Evolutionary conservation across 2,797 vertebrate species (phyloP).

Genomic region (Tympanoctomys barrerae): DNA sequence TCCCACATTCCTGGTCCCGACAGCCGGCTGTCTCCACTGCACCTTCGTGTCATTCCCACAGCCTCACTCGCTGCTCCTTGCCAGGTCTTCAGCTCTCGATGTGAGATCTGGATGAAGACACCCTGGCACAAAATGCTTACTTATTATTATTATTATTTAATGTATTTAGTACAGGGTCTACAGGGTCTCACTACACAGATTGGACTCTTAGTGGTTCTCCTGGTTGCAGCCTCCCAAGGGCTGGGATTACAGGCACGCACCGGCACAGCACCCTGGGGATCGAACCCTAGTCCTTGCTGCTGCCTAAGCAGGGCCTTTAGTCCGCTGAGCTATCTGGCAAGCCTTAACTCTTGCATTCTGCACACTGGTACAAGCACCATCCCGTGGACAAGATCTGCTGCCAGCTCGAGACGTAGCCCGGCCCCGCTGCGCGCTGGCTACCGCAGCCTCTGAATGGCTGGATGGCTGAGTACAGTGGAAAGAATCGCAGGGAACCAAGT

Average conservation of each 20-base stretch:
- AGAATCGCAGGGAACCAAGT: not conserved
- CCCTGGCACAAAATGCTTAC: not conserved
- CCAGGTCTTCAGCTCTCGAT: not conserved
- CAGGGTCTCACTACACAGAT: too few species aligned
- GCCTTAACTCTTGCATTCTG: not conserved
- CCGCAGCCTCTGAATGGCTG: not conserved
- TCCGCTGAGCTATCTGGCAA: too few species aligned
- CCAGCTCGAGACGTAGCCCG: not conserved
- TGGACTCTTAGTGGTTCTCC: too few species aligned
- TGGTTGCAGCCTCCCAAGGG: too few species aligned
- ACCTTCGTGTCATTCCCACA: not conserved
- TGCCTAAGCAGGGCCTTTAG: too few species aligned
- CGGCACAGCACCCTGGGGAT: too few species aligned
- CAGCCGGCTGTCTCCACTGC: not conserved
- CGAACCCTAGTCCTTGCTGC: too few species aligned
- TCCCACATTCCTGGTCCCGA: not conserved
- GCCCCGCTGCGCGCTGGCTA: not conserved
- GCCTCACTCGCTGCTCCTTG: not conserved
- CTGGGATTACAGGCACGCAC: too few species aligned
- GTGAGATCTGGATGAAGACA: not conserved
- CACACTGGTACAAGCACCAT: not conserved
- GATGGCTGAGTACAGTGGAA: not conserved
- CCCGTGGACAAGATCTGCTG: not conserved
- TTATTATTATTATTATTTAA: too few species aligned
- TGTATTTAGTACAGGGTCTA: too few species aligned